Conservation (phyloP, 2,888 invertebrate species). For the Furcula furcula region DNA sequence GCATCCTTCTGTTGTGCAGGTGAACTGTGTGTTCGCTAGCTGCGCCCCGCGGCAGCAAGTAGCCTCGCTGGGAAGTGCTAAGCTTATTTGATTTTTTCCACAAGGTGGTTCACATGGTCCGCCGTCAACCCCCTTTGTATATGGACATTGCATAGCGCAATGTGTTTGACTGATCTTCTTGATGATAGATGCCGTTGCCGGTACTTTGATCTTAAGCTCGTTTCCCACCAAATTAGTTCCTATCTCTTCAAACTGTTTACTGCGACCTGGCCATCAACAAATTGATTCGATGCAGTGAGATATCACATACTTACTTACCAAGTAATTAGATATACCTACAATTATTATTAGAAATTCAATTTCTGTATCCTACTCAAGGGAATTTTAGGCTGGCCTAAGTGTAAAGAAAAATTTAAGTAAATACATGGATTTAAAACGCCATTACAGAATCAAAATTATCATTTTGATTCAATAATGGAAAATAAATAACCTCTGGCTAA, state of each 20-base stretch:
- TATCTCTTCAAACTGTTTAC: conserved; percentile 73
- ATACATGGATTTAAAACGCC: background rate
- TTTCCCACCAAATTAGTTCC: conserved; percentile 67
- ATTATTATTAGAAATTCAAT: too few species aligned
- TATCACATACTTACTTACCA: conserved; percentile 8
- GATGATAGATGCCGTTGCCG: conserved; percentile 61
- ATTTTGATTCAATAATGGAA: conserved; percentile 13
- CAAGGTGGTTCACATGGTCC: conserved; percentile 62
- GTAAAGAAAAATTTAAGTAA: background rate
- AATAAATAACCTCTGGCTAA: conserved; percentile 28
- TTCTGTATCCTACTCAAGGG: background rate
- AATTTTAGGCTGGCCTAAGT: background rate
- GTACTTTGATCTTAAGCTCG: conserved; percentile 74
- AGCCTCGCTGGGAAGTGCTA: conserved; percentile 59
- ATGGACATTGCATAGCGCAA: conserved; percentile 64
- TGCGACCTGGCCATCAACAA: conserved; percentile 75
- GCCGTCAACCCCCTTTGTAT: conserved; percentile 38
- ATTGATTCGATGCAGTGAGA: conserved; percentile 48
- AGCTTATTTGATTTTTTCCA: conserved; percentile 69
- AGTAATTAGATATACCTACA: too few species aligned
- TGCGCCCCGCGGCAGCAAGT: conserved; percentile 57
- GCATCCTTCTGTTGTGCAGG: conserved; percentile 73
- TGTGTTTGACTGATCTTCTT: conserved; percentile 76
- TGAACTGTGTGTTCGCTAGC: conserved; percentile 63
- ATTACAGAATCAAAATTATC: conserved; percentile 13